A percentile compares a stretch with the other conserved stretches of the same genome.
Evolutionary conservation across 2,797 vertebrate genomes (phyloP).

Genomic region (Amblyopsis hoosieri): DNA sequence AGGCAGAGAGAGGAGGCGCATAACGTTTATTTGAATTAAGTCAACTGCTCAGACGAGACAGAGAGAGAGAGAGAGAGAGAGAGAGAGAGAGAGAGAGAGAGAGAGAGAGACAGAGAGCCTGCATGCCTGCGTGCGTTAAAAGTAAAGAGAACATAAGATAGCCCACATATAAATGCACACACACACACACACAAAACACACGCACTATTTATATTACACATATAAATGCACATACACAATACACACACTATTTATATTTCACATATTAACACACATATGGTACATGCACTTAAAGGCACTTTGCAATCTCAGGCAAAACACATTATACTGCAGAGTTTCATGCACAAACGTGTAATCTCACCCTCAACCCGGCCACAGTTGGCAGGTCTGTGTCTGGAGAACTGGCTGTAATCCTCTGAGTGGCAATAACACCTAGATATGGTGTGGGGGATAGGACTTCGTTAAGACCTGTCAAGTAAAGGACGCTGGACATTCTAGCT

Average conservation of each 20-base stretch:
- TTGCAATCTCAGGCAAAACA: too few species aligned
- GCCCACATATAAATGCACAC: not conserved
- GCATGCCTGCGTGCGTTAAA: not conserved
- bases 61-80: too few species aligned
- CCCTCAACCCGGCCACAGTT: conserved; percentile 82
- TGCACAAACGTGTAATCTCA: conserved; percentile 52
- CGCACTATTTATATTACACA: not conserved
- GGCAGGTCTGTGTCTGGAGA: conserved; percentile 85
- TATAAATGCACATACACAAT: not conserved
- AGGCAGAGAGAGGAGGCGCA: not conserved
- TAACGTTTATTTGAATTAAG: not conserved
- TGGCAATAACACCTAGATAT: conserved; percentile 80
- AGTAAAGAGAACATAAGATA: too few species aligned
- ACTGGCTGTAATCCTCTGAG: conserved; percentile 86
- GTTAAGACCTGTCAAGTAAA: too few species aligned
- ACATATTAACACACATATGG: not conserved
- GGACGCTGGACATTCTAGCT: too few species aligned
- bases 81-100: too few species aligned
- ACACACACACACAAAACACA: too few species aligned
- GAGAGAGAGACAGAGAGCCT: too few species aligned
- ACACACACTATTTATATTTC: too few species aligned
- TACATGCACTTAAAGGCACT: too few species aligned
- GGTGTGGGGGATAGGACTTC: not conserved
- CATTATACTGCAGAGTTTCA: too few species aligned
- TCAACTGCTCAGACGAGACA: not conserved